phyloP scores from a whole-genome alignment of 2,888 invertebrate genomes.

The Folsomia candida region DNA sequence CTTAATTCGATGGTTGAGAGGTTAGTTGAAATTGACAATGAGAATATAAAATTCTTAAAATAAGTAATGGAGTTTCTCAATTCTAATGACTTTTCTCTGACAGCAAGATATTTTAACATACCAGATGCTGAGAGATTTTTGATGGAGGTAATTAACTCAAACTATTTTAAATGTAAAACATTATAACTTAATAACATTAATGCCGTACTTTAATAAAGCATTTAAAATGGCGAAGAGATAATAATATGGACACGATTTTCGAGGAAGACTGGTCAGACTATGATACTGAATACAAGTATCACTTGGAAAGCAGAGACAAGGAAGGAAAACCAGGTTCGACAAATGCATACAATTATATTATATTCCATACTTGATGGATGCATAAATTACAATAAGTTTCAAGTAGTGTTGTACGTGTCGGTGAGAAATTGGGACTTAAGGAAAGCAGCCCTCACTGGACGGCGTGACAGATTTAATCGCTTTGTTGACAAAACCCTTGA shows the following conservation, averaged over 20 bases:
- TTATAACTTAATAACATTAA: background rate
- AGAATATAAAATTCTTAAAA: too few species aligned
- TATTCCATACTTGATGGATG: too few species aligned
- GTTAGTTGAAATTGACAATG: background rate
- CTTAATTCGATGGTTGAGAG: background rate
- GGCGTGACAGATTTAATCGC: background rate
- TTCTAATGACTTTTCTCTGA: too few species aligned
- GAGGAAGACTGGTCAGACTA: background rate
- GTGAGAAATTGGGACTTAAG: background rate
- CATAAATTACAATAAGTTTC: too few species aligned
- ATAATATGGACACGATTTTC: background rate
- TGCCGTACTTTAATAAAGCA: background rate
- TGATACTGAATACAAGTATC: background rate
- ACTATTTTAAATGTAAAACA: background rate
- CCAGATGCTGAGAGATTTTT: background rate
- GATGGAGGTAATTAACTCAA: background rate
- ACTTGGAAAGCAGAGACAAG: background rate
- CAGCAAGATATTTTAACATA: background rate
- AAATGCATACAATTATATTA: too few species aligned
- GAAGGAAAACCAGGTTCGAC: too few species aligned
- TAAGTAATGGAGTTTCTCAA: background rate
- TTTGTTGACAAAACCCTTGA: slow-evolving; percentile 3
- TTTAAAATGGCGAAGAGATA: background rate
- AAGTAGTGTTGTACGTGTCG: background rate
- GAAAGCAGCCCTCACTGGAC: background rate